Percentiles rank a stretch among this genome's conserved stretches.
Conservation (phyloP, 2,888 invertebrate species). For the Dynastes tityus region DNA sequence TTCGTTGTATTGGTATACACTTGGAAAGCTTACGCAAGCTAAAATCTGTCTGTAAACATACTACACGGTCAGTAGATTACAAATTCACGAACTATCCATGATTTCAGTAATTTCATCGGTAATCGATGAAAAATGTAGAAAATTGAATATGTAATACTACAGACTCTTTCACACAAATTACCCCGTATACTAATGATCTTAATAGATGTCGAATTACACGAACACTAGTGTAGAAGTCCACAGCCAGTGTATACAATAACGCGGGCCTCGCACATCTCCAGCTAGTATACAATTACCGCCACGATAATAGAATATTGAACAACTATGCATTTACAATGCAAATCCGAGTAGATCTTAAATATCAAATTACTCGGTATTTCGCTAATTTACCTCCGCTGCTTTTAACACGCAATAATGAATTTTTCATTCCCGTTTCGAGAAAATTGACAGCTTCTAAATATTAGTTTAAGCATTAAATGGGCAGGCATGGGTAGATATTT, state of each 20-base stretch:
- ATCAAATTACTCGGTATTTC: conserved; percentile 37
- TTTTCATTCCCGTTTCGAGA: conserved; percentile 15
- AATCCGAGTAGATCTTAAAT: conserved; percentile 35
- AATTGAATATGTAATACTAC: conserved; percentile 47
- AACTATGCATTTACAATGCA: conserved; percentile 13
- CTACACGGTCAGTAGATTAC: not conserved
- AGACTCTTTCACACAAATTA: conserved; percentile 39
- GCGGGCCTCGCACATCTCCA: conserved; percentile 40
- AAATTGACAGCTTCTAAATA: not conserved
- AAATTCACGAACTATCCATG: conserved; percentile 12
- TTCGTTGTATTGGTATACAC: too few species aligned
- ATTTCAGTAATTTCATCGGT: conserved; percentile 7
- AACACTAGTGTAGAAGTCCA: conserved; percentile 3
- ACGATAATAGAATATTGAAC: conserved; percentile 45
- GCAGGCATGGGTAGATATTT: not conserved
- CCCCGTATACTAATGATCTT: conserved; percentile 44
- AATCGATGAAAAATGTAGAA: conserved; percentile 31
- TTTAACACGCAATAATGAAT: conserved; percentile 5
- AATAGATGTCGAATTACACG: conserved; percentile 44
- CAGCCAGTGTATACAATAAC: conserved; percentile 20
- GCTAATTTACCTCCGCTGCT: conserved; percentile 9
- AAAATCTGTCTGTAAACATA: not conserved
- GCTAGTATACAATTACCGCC: conserved; percentile 47
- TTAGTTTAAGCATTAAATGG: conserved; percentile 17
- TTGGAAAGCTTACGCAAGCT: too few species aligned